Percentiles rank a stretch among this genome's conserved stretches.
These are phyloP conservation scores for Clinocottus analis DNA, from an alignment of 2,113 vertebrate species.

Conservation along the genomic window DNA sequence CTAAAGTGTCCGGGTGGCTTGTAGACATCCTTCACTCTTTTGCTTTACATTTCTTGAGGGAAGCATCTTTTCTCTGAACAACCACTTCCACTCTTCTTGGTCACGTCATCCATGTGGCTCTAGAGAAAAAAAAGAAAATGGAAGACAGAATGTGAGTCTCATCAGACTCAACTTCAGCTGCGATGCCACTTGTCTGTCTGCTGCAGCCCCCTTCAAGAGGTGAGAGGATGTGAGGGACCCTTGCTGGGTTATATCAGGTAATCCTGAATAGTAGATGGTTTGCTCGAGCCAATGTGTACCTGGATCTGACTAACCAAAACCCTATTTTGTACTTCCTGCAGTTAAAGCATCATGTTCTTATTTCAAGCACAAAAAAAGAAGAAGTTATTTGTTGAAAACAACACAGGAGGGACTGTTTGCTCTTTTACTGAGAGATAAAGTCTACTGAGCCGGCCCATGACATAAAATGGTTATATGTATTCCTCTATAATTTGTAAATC, in stretches of 20 bases:
- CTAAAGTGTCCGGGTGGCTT: background rate
- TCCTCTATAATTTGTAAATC: background rate
- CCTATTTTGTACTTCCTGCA: background rate
- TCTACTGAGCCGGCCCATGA: background rate
- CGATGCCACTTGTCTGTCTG: background rate
- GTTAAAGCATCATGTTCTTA: too few species aligned
- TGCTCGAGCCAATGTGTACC: background rate
- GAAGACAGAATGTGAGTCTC: background rate
- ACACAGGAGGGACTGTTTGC: background rate
- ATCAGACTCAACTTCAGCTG: background rate
- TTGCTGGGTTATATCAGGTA: background rate
- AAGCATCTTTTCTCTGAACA: background rate
- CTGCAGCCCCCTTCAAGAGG: background rate
- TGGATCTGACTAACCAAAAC: background rate
- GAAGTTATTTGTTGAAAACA: background rate
- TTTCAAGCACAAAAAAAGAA: constrained; percentile 1
- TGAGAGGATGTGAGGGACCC: background rate
- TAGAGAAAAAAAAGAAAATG: background rate
- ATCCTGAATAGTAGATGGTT: background rate
- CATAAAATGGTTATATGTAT: background rate
- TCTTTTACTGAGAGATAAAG: constrained; percentile 4
- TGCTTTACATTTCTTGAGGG: background rate
- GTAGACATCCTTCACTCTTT: constrained; percentile 10
- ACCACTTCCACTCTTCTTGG: background rate
- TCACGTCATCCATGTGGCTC: background rate